Evolutionary conservation across 2,888 invertebrate species (phyloP), one percentile per base, ranked within the genome.

Genomic region (Phengaris arion): DNA sequence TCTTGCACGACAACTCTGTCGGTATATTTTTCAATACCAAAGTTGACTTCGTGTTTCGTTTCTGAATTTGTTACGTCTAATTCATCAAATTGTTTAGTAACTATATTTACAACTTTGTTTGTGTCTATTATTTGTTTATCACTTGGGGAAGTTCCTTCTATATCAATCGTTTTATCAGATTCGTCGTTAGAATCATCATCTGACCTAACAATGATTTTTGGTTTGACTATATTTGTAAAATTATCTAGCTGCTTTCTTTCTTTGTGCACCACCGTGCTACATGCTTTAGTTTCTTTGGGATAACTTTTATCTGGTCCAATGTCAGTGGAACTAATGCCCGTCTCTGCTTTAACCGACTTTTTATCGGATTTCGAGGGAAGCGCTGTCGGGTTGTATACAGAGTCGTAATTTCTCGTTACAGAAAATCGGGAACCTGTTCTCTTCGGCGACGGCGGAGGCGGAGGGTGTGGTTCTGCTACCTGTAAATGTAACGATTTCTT

Each of bases 401-500:
- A 80, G 75, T 93, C 93, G 78, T 89, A 90, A 82, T 93, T 93
- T n/a, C 93, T 84, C 0, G 93, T 91, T 0, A 93, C 93, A 0
- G 93, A 92, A 81, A 93, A 93, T 0, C 93, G 83, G 6, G 87
- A 94, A 4, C 85, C 84, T 64, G 82, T 84, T 77, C 94, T 83
- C 89, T 95, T 94, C 84, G 83, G 95, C 91, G 87, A 95, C 87
- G 84, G 95, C 92, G 84, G 95, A 84, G 85, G 95, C 94, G 85
- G 96, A 1, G 91, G 89, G 75, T 88, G 84, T 0, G 92, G 89
- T 78, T 92, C 93, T 7, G 86, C 84, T 6, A 93, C 93, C 93
- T 93, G 86, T 45, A 64, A 76, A 48, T 7, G 12, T 15, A 48
- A 76, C 7, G 45, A 55, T 73, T 74, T 74, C 46, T 1, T 64